phyloP scores from a whole-genome alignment of 2,113 vertebrate genomes.

The Prionailurus bengalensis region DNA sequence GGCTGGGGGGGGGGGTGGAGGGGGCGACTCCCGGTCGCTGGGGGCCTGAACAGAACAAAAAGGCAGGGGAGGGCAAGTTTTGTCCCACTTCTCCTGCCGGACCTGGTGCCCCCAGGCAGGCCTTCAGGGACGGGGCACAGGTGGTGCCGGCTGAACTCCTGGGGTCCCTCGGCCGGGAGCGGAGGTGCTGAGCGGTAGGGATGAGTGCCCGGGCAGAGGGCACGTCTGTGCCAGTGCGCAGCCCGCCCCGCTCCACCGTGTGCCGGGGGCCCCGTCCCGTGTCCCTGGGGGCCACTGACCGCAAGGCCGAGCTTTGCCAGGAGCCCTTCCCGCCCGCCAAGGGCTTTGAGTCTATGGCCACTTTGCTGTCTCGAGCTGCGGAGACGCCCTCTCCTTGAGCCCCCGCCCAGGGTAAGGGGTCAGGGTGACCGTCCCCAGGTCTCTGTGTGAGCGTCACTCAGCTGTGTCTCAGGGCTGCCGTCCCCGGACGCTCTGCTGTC shows the following conservation, averaged over 20 bases:
- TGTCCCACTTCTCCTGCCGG: neutral
- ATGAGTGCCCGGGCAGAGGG: neutral
- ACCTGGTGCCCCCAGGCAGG: neutral
- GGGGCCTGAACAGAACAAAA: neutral
- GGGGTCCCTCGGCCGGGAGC: fast-evolving
- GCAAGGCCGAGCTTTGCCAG: neutral
- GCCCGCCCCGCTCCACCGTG: fast-evolving
- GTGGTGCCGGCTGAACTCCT: fast-evolving
- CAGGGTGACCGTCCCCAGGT: fast-evolving
- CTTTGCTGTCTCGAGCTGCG: too few relatives aligned
- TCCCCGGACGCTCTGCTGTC: too few relatives aligned
- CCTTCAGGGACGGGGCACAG: fast-evolving
- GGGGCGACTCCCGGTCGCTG: neutral
- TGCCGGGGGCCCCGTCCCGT: too few relatives aligned
- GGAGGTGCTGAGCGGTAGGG: fast-evolving
- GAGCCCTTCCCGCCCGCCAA: fast-evolving
- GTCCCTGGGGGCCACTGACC: fast-evolving
- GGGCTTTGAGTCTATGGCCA: neutral
- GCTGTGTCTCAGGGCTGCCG: neutral
- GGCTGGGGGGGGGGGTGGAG: fast-evolving
- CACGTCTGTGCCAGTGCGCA: fast-evolving
- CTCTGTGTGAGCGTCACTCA: fast-evolving
- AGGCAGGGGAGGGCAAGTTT: neutral
- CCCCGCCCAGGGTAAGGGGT: fast-evolving
- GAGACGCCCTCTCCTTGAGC: fast-evolving